Conservation (phyloP, 2,797 vertebrate species). For the Poeciliopsis infans region DNA sequence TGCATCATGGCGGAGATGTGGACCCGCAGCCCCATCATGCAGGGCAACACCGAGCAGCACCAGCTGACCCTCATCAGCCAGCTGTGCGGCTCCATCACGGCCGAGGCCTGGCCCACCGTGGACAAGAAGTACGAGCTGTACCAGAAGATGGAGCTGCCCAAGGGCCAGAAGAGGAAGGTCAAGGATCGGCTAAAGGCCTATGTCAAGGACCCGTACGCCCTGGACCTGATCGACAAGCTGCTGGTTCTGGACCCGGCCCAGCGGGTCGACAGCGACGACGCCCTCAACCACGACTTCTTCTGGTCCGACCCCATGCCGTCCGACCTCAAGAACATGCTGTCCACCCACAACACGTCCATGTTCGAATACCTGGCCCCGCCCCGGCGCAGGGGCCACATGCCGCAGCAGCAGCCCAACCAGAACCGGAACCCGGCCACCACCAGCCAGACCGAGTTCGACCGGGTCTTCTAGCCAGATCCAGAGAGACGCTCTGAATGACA, state of each 20-base stretch:
- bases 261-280: slow-evolving; percentile 93
- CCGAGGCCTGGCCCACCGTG: slow-evolving; percentile 94
- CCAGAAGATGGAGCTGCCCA: slow-evolving; percentile 95
- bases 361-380: slow-evolving; percentile 97
- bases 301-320: slow-evolving; percentile 99
- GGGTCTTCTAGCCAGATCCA: slow-evolving; percentile 82
- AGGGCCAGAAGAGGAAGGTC: slow-evolving; percentile 97
- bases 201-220: slow-evolving; percentile 92
- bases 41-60: slow-evolving; percentile 98
- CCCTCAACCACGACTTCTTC: slow-evolving; percentile 98
- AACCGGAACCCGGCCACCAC: slow-evolving; percentile 92
- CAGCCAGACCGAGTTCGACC: slow-evolving; percentile 95
- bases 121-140: slow-evolving; percentile 97
- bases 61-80: slow-evolving; percentile 98
- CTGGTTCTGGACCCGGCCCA: slow-evolving; percentile 93
- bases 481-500: too few relatives aligned
- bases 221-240: slow-evolving; percentile 95
- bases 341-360: slow-evolving; percentile 98
- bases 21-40: slow-evolving; percentile 99
- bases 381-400: slow-evolving; percentile 91
- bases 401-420: slow-evolving; percentile 93
- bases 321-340: slow-evolving; percentile 98
- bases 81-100: slow-evolving; percentile 95
- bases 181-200: slow-evolving; percentile 98
- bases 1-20: slow-evolving; percentile 99